Evolutionary conservation across 2,797 vertebrate genomes (phyloP).

Genomic region (Chelonia mydas): DNA sequence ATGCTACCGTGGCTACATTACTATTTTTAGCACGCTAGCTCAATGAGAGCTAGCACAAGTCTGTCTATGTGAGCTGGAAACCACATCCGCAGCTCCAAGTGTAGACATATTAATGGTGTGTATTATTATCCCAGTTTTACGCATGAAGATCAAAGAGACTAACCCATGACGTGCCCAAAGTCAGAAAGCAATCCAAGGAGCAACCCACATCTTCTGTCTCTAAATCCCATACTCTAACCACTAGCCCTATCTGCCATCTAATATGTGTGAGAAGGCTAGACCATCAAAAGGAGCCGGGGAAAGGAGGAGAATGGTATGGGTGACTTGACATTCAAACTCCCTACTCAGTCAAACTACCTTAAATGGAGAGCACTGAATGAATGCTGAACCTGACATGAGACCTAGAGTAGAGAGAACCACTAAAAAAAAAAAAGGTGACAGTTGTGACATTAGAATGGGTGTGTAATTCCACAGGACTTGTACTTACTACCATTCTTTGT

Average conservation of each 20-base stretch:
- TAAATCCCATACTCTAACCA: neutral
- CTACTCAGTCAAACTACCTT: neutral
- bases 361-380: neutral
- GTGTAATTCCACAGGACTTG: neutral
- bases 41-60: neutral
- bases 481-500: neutral
- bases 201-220: neutral
- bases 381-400: neutral
- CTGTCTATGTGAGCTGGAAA: neutral
- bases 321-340: rapidly evolving
- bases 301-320: neutral
- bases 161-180: neutral
- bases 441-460: neutral
- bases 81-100: neutral
- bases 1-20: neutral
- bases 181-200: neutral
- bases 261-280: neutral
- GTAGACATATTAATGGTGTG: neutral
- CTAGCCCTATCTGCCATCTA: neutral
- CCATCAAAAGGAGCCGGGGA: neutral
- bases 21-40: neutral
- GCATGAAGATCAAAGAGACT: neutral
- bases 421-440: neutral
- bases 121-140: neutral
- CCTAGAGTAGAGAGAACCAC: neutral